These are phyloP conservation scores for Trachemys scripta DNA, from an alignment of 2,113 vertebrate genomes.

Conservation along the genomic window DNA sequence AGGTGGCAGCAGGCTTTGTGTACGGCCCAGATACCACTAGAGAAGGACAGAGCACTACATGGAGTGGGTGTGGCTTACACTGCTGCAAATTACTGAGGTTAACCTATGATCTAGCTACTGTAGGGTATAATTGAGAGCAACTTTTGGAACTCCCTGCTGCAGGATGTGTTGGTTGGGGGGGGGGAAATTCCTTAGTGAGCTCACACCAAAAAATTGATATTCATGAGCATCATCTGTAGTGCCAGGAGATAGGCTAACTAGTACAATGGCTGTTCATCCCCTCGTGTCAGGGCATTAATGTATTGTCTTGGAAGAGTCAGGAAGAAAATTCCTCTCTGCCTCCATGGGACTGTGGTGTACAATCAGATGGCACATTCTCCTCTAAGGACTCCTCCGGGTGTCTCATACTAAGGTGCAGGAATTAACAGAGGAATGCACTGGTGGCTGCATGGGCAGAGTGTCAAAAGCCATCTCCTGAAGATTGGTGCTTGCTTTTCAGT, in stretches of 20 bases:
- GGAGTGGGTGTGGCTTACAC: neutral
- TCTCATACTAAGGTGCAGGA: neutral
- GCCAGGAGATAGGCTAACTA: neutral
- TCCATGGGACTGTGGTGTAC: neutral
- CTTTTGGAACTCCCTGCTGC: neutral
- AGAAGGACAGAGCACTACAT: neutral
- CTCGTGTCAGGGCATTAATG: neutral
- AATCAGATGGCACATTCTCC: neutral
- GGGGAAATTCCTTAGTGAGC: neutral
- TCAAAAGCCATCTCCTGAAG: neutral
- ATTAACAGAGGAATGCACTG: neutral
- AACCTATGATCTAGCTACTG: neutral
- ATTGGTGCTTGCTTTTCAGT: neutral
- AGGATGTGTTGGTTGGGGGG: fast-evolving
- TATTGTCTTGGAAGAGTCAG: neutral
- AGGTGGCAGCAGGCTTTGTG: neutral
- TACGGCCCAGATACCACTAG: neutral
- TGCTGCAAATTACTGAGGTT: neutral
- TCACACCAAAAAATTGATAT: neutral
- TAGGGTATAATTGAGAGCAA: neutral
- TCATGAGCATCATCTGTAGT: neutral
- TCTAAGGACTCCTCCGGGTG: neutral
- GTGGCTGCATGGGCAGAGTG: neutral
- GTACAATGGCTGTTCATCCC: neutral
- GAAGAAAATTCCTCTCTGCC: neutral